Base-by-base conservation (phyloP, 2,113 vertebrate species). In the Jaculus jaculus region DNA sequence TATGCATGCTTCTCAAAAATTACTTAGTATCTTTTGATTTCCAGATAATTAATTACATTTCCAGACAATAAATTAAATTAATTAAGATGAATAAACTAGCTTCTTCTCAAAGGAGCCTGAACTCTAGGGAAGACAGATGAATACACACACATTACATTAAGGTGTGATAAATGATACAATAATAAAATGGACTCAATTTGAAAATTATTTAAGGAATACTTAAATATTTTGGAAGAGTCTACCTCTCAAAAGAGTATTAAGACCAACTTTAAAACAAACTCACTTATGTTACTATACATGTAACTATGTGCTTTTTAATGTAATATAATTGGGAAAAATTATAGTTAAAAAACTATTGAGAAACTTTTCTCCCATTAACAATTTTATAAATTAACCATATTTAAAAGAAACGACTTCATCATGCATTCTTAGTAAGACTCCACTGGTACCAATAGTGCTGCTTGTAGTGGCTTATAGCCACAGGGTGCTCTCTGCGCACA, bases 401-500 rank as follows among this genome's bases (percentile, higher is more conserved):
- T 77, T 92, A 90, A 86, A 89, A 86, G 23, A 90, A 95, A 30
- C 42, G 69, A 17, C 3, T 84, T 63, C 26, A 34, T 83, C 26
- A 47, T 20, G 30, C 60, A 54, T 74, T 78, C 34, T 88, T 60
- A 94, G 21, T 60, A 86, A 13, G n/a, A 93, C n/a, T 87, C 68
- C n/a, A 84, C 0, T 39, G 78, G 4, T 66, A 81, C 68, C 39
- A 91, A 9, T 2, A 13, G 1, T 81, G 17, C 7, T 68, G 78
- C 21, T 79, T 20, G 30, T 34, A 78, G 63, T 77, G 58, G 81
- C 84, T 15, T 88, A n/a, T 18, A 66, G 1, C 3, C 20, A 16
- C 3, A 42, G 12, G 28, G 12, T 54, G 17, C n/a, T 89, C 23
- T 87, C 32, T 92, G 7, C 75, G 81, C 81, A 21, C 32, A 86